Percentiles rank a stretch among this genome's conserved stretches.
Conservation (phyloP, 1,140 invertebrate genomes). For the Trissolcus basalis region DNA sequence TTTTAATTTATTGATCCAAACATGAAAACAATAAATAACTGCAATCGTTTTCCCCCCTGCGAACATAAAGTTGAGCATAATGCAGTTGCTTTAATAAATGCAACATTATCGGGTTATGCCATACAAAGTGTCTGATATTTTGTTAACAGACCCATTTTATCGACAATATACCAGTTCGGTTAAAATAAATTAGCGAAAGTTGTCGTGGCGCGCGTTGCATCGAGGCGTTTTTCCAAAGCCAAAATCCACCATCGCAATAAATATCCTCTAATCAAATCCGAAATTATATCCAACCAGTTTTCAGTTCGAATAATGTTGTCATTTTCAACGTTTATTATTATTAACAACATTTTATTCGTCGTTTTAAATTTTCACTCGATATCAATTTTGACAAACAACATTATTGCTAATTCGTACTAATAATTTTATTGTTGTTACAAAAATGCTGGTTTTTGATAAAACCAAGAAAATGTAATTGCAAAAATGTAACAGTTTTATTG, state of each 20-base stretch:
- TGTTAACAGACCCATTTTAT: conserved; percentile 25
- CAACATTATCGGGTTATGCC: conserved; percentile 17
- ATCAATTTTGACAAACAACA: not conserved
- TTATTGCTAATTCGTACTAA: not conserved
- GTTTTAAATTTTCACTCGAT: not conserved
- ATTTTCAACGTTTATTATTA: not conserved
- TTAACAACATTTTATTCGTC: not conserved
- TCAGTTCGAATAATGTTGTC: not conserved
- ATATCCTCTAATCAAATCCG: conserved; percentile 17
- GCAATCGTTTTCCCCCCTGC: not conserved
- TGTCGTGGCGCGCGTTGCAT: conserved; percentile 1
- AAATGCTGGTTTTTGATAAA: no score
- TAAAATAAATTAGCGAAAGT: conserved; percentile 32
- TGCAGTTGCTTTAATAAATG: conserved; percentile 24
- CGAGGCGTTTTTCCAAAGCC: not conserved
- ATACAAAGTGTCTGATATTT: conserved; percentile 19
- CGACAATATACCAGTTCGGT: conserved; percentile 6
- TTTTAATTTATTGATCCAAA: conserved; percentile 4
- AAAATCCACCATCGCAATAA: conserved; percentile 3
- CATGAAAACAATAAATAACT: conserved; percentile 28
- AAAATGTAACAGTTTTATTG: no score
- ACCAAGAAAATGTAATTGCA: no score
- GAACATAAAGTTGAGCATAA: conserved; percentile 18
- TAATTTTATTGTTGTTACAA: no score
- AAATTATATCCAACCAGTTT: conserved; percentile 1